A percentile compares a stretch with the other conserved stretches of the same genome.
phyloP scores from a whole-genome alignment of 2,113 vertebrate species.

The Zapus hudsonius region DNA sequence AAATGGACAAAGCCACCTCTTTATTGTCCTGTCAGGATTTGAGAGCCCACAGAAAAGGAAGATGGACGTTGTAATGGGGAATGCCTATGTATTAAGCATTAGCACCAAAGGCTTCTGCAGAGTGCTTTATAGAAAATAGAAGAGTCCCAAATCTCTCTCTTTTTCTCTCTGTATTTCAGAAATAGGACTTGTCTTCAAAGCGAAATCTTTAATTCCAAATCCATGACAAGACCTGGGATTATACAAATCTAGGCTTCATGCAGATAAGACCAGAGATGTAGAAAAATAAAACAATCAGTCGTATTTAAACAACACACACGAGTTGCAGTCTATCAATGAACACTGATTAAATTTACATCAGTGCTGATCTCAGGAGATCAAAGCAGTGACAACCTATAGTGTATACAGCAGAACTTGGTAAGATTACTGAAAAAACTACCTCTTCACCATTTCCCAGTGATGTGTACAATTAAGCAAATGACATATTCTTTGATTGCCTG shows the following conservation, averaged over 20 bases:
- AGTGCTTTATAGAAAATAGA: slow-evolving; percentile 57
- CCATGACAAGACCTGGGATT: slow-evolving; percentile 19
- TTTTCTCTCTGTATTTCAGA: neutral
- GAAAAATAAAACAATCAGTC: slow-evolving; percentile 57
- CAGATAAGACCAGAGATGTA: slow-evolving; percentile 35
- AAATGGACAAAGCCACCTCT: slow-evolving; percentile 62
- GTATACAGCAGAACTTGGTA: slow-evolving; percentile 38
- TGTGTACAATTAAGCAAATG: slow-evolving; percentile 70
- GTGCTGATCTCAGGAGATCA: slow-evolving; percentile 58
- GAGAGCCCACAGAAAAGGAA: slow-evolving; percentile 50
- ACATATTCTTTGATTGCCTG: slow-evolving; percentile 56
- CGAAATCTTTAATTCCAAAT: slow-evolving; percentile 5
- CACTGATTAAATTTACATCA: slow-evolving; percentile 69
- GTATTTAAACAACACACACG: slow-evolving; percentile 51
- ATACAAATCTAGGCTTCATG: slow-evolving; percentile 36
- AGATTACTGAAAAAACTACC: slow-evolving; percentile 34
- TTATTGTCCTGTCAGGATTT: slow-evolving; percentile 57
- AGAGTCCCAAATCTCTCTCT: neutral
- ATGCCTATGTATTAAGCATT: slow-evolving; percentile 19
- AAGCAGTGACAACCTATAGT: neutral
- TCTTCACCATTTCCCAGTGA: slow-evolving; percentile 52
- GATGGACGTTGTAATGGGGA: neutral
- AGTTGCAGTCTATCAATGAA: slow-evolving; percentile 63
- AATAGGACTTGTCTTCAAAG: slow-evolving; percentile 61
- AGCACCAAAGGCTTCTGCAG: slow-evolving; percentile 47